These are phyloP conservation scores for Onthophagus sagittarius DNA, from an alignment of 2,888 invertebrate species.

Conservation along the genomic window DNA sequence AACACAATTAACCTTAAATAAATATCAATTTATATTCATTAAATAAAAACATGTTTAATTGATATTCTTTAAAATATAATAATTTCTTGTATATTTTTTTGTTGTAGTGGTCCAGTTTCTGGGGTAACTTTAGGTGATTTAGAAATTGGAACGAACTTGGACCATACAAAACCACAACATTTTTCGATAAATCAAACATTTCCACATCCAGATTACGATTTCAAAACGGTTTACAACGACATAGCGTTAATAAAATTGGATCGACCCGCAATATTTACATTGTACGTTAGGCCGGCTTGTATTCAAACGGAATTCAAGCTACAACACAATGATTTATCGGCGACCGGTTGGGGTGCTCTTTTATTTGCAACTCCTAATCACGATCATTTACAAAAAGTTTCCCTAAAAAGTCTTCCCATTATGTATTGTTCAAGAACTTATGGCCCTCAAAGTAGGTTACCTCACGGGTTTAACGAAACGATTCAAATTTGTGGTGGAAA, in stretches of 20 bases:
- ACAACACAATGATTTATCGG: slow-evolving; percentile 36
- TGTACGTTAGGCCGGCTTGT: slow-evolving; percentile 49
- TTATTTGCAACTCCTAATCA: slow-evolving; percentile 30
- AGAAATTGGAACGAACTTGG: background rate
- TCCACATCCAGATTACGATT: slow-evolving; percentile 46
- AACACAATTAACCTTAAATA: too few species aligned
- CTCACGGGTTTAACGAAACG: slow-evolving; percentile 10
- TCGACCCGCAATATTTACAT: slow-evolving; percentile 40
- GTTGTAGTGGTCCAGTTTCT: background rate
- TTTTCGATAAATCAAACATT: background rate
- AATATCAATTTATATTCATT: too few species aligned
- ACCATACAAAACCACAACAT: background rate
- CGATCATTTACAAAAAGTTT: slow-evolving; percentile 47
- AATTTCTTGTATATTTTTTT: background rate
- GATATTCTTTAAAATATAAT: too few species aligned
- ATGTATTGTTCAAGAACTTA: background rate
- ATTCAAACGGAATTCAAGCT: slow-evolving; percentile 34
- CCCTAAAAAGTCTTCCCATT: slow-evolving; percentile 33
- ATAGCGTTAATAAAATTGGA: slow-evolving; percentile 51
- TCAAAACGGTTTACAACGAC: slow-evolving; percentile 49
- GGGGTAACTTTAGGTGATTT: background rate
- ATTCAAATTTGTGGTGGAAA: slow-evolving; percentile 21
- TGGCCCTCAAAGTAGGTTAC: background rate
- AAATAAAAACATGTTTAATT: too few species aligned
- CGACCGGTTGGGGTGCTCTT: slow-evolving; percentile 51